Evolutionary conservation across 2,797 vertebrate genomes (phyloP).

Genomic region (Crocidura indochinensis): DNA sequence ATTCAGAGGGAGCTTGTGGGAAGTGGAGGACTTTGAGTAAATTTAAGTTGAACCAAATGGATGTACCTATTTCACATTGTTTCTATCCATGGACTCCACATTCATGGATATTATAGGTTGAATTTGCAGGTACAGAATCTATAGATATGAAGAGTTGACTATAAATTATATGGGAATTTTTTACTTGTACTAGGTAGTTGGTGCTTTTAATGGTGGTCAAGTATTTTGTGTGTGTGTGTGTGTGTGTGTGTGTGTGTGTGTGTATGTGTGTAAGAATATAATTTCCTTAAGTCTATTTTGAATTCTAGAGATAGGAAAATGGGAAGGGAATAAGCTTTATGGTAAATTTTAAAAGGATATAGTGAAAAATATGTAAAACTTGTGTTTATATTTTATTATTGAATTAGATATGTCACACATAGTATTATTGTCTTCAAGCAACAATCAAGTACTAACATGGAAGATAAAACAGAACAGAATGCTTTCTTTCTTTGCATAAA

Average conservation of each 20-base stretch:
- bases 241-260: background rate
- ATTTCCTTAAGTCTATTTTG: slow-evolving; percentile 23
- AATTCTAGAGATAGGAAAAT: slow-evolving; percentile 57
- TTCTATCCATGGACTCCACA: background rate
- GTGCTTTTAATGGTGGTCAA: background rate
- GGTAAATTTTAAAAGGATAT: background rate
- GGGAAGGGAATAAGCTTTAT: background rate
- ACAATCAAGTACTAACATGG: background rate
- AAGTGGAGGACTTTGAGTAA: background rate
- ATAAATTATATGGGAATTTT: background rate
- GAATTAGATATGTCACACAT: background rate
- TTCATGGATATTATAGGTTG: background rate
- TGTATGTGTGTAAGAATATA: background rate
- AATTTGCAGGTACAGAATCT: background rate
- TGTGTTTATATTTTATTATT: slow-evolving; percentile 31
- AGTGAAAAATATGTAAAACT: background rate
- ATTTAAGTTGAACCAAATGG: background rate
- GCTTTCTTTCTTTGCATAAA: slow-evolving; percentile 41
- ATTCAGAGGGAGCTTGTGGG: background rate
- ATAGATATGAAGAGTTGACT: background rate
- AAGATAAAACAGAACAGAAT: background rate
- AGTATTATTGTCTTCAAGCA: slow-evolving; percentile 36
- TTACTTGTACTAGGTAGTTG: background rate
- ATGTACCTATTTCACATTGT: background rate
- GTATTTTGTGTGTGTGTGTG: background rate